Conservation (phyloP, 1,140 invertebrate genomes). For the Drosophila paulistorum region DNA sequence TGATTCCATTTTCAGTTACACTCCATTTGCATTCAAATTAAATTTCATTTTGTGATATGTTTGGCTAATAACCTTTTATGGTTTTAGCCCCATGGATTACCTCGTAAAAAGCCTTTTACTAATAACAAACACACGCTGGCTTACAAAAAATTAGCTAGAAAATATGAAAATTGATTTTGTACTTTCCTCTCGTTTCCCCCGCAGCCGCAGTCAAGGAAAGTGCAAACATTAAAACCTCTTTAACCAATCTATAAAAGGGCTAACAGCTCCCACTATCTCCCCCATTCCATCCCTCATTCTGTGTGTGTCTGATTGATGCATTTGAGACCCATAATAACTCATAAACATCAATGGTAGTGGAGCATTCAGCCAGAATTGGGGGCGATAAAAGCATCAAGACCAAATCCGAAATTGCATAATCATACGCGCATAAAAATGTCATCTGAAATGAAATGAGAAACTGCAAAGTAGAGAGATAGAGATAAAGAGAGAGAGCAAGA, state of each 20-base stretch:
- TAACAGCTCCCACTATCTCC: background rate
- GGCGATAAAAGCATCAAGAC: conserved; percentile 18
- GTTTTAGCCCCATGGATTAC: no score
- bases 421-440: conserved; percentile 81
- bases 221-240: background rate
- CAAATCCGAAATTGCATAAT: conserved; percentile 78
- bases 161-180: conserved; percentile 1
- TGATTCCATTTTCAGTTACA: background rate
- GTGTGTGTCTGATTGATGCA: conserved; percentile 66
- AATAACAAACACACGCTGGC: background rate
- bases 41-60: conserved; percentile 8
- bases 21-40: conserved; percentile 12
- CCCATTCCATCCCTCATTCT: background rate
- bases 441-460: conserved; percentile 57
- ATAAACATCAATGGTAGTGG: conserved; percentile 34
- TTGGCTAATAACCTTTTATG: conserved; percentile 35
- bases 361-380: conserved; percentile 34
- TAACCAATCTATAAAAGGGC: background rate
- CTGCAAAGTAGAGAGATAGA: background rate
- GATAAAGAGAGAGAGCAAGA: background rate
- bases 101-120: no score
- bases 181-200: no score
- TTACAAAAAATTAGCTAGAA: background rate
- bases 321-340: conserved; percentile 43
- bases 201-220: no score